Evolutionary conservation across 2,888 invertebrate genomes (phyloP), one percentile per base, ranked within the genome.

Genomic region (Scotopteryx bipunctaria): DNA sequence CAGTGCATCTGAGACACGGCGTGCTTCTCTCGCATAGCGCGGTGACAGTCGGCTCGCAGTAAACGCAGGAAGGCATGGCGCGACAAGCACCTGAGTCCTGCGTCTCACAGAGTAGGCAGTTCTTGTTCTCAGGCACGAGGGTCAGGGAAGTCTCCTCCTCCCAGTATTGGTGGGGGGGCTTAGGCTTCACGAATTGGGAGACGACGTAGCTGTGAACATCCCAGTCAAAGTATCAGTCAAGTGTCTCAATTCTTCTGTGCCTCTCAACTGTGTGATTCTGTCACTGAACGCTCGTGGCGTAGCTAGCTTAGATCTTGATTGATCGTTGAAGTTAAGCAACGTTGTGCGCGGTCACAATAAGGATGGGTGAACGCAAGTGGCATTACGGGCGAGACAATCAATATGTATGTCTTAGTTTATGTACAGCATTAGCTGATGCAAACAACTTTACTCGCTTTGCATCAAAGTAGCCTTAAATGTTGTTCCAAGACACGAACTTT

Each of bases 91-190:
- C 89, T 0, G 87, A 81, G 71, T 89, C 90, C 61, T 81, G 78
- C 4, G 70, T 59, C 75, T 90, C 89, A 27, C 89, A 90, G 19
- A 90, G 69, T 57, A 89, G 58, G 54, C 89, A 90, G 77, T 90
- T 90, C 69, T 83, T 81, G 63, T 83, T 86, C 71, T 89, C 88
- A 0, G 88, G 82, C 1, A 79, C 64, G 9, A 85, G 64, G 19
- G 81, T 78, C 32, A 80, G 64, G 0, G 86, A 81, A 0, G 86
- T 87, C 66, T 87, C 86, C 52, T 88, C 87, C 58, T 86, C 85
- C 89, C 89, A 89, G 66, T 85, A 85, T 66, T 86, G 85, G 61
- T 88, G 88, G 0, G 89, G 86, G 0, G 87, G 81, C 59, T 85
- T 86, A 1, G 87, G 87, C 52, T 83, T 82, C 54, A 83, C 81